These are phyloP conservation scores for Apis florea DNA, from an alignment of 1,140 invertebrate species.

Conservation along the genomic window DNA sequence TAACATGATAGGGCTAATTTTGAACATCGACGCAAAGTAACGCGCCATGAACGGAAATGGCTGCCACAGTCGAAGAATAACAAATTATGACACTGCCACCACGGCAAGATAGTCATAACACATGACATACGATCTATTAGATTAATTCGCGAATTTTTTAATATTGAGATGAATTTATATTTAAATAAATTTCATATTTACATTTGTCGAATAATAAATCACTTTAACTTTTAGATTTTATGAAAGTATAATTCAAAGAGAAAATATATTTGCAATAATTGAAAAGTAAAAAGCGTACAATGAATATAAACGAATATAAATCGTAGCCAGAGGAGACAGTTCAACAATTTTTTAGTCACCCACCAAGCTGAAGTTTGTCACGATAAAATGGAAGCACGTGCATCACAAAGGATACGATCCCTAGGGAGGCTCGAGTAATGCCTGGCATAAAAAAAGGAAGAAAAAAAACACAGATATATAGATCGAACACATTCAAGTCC, in stretches of 20 bases:
- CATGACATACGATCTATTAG: not conserved
- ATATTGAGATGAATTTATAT: not conserved
- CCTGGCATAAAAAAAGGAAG: not conserved
- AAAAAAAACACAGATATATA: no score
- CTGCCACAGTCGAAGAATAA: not conserved
- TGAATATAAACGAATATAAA: not conserved
- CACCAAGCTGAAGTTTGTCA: not conserved
- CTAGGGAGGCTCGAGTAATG: not conserved
- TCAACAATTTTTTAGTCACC: slow-evolving; percentile 14
- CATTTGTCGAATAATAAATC: not conserved
- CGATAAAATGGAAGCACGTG: slow-evolving; percentile 37
- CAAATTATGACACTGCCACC: not conserved
- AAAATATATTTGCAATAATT: not conserved
- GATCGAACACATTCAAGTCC: not conserved
- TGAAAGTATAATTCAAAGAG: not conserved
- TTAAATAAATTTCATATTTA: not conserved
- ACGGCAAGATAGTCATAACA: not conserved
- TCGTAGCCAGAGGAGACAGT: not conserved
- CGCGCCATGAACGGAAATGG: slow-evolving; percentile 6
- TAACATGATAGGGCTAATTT: not conserved
- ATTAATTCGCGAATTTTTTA: not conserved
- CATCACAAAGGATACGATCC: slow-evolving; percentile 29
- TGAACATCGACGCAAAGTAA: not conserved
- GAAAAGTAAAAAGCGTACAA: no score
- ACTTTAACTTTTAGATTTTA: not conserved